These are phyloP conservation scores for Hyperoplus lanceolatus DNA, from an alignment of 2,797 vertebrate genomes.

Conservation along the genomic window DNA sequence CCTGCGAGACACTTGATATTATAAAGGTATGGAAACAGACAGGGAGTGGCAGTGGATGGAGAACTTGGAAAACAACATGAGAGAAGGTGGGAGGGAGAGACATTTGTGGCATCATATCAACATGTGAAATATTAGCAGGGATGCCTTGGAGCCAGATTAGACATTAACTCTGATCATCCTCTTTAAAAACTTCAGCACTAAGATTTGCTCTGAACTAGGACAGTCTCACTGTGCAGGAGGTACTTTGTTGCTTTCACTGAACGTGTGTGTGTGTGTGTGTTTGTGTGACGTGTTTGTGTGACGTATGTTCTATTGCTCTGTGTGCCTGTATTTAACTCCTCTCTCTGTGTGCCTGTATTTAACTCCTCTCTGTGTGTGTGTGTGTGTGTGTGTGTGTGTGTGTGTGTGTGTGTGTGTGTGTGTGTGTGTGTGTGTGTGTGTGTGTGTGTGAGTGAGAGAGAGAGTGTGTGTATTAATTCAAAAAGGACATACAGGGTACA, in stretches of 20 bases:
- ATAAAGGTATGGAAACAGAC: slow-evolving; percentile 20
- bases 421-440: too few species aligned
- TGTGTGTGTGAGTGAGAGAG: not conserved
- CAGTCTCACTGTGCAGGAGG: slow-evolving; percentile 17
- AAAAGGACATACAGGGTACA: not conserved
- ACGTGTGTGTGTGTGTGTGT: slow-evolving; percentile 24
- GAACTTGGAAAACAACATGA: slow-evolving; percentile 13
- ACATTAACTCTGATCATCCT: slow-evolving; percentile 51
- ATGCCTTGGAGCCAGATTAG: slow-evolving; percentile 42
- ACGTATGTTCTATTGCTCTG: not conserved
- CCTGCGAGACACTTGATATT: slow-evolving; percentile 8
- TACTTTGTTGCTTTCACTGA: slow-evolving; percentile 38
- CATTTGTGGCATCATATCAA: slow-evolving; percentile 28
- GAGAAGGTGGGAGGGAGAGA: slow-evolving; percentile 8
- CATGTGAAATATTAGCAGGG: slow-evolving; percentile 40
- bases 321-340: too few species aligned
- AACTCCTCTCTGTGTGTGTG: too few species aligned
- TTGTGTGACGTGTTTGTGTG: not conserved
- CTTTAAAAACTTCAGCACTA: slow-evolving; percentile 27
- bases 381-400: too few species aligned
- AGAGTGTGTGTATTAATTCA: not conserved
- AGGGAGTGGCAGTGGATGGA: slow-evolving; percentile 4
- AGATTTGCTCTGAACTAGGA: slow-evolving; percentile 47
- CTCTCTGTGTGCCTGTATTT: too few species aligned
- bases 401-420: too few species aligned